Evolutionary conservation across 2,113 vertebrate species (phyloP).

Genomic region (Cinclus mexicanus): DNA sequence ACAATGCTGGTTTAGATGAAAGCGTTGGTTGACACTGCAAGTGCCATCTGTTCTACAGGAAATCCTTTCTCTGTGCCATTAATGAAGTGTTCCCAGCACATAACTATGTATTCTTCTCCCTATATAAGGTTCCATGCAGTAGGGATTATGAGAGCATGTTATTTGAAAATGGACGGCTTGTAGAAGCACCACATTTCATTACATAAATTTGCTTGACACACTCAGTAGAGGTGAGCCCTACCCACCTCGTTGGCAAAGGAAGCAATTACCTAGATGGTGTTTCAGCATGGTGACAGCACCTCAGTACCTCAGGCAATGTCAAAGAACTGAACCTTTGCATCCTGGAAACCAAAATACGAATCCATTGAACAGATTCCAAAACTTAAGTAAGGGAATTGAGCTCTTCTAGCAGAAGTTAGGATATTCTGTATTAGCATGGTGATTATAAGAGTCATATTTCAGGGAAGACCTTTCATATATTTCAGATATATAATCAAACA

Average conservation of each 20-base stretch:
- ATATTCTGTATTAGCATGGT: neutral
- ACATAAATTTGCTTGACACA: neutral
- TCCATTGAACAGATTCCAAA: neutral
- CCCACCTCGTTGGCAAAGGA: neutral
- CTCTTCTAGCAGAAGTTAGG: neutral
- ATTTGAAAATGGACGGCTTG: neutral
- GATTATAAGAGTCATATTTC: neutral
- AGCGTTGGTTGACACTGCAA: conserved; percentile 39
- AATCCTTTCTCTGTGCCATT: conserved; percentile 51
- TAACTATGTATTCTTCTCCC: conserved; percentile 30
- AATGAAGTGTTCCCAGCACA: conserved; percentile 44
- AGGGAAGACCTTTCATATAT: neutral
- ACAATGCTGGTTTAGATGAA: conserved; percentile 63
- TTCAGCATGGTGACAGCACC: neutral
- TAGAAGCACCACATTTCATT: neutral
- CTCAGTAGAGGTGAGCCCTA: neutral
- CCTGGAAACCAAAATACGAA: neutral
- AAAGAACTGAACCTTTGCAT: neutral
- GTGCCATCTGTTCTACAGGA: conserved; percentile 60
- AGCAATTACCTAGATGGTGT: neutral
- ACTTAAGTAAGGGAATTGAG: neutral
- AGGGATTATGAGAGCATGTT: neutral
- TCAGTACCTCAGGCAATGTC: neutral
- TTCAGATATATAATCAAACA: neutral
- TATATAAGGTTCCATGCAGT: neutral